Percentiles rank a stretch among this genome's conserved stretches.
Conservation (phyloP, 64 coral and sea anemone genomes). For the Hydrozoanthus tunicans region DNA sequence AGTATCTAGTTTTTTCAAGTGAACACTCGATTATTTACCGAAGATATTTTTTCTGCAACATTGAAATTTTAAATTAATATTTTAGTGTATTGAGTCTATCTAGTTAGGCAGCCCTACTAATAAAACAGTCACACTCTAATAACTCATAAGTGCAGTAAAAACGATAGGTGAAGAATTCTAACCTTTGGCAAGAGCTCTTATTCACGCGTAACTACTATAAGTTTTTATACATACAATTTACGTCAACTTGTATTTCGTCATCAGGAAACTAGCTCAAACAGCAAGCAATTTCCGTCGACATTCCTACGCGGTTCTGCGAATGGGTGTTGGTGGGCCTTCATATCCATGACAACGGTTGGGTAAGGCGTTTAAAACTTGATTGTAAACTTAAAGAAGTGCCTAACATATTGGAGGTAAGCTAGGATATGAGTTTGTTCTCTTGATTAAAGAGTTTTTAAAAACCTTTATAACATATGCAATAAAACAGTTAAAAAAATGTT, state of each 20-base stretch:
- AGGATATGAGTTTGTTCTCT: not conserved
- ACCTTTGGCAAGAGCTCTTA: not conserved
- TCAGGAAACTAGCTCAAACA: slow-evolving; percentile 23
- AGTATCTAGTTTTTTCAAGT: too few species aligned
- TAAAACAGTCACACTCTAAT: too few species aligned
- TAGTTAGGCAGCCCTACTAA: too few species aligned
- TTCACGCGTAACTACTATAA: not conserved
- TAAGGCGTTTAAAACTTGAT: not conserved
- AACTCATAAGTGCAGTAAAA: too few species aligned
- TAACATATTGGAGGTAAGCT: not conserved
- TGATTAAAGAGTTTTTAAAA: too few species aligned
- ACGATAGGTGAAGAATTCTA: too few species aligned
- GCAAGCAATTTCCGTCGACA: slow-evolving; percentile 16
- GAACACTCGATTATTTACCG: too few species aligned
- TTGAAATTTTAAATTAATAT: too few species aligned
- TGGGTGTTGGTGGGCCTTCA: slow-evolving; percentile 42
- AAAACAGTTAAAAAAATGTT: too few species aligned
- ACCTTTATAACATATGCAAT: too few species aligned
- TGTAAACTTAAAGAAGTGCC: not conserved
- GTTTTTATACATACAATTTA: not conserved
- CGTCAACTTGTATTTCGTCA: not conserved
- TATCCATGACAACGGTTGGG: slow-evolving; percentile 58
- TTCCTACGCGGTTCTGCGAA: slow-evolving; percentile 31
- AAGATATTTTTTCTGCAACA: too few species aligned
- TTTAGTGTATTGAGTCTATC: too few species aligned